A percentile compares a stretch with the other conserved stretches of the same genome.
Evolutionary conservation across 2,113 vertebrate genomes (phyloP).

Genomic region (Pollimyrus isidori): DNA sequence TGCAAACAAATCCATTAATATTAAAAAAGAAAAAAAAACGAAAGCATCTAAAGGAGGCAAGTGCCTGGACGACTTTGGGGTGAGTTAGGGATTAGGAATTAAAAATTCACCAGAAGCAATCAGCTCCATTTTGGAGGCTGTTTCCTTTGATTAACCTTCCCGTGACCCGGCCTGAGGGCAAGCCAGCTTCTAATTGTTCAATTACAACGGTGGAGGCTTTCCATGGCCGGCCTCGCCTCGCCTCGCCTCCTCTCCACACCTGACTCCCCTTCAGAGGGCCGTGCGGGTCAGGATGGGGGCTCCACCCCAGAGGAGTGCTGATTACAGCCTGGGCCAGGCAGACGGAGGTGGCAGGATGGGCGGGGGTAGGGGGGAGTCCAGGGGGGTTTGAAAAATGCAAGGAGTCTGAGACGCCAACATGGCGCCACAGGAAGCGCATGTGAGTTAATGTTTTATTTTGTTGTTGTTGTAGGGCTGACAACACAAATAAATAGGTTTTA

Average conservation of each 20-base stretch:
- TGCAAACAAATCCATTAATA: background rate
- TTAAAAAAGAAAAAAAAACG: background rate
- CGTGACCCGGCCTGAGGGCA: conserved; percentile 53
- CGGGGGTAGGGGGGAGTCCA: background rate
- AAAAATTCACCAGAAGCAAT: conserved; percentile 54
- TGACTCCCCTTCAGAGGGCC: conserved; percentile 23
- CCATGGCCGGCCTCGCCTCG: conserved; percentile 7
- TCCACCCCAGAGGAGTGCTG: background rate
- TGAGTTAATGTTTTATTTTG: background rate
- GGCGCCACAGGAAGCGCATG: background rate
- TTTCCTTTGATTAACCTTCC: conserved; percentile 69
- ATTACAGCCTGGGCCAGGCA: conserved; percentile 3
- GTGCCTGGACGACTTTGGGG: background rate
- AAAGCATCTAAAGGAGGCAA: background rate
- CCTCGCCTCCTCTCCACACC: conserved; percentile 29
- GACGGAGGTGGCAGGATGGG: background rate
- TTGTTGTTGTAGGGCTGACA: background rate
- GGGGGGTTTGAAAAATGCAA: background rate
- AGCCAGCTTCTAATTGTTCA: conserved; percentile 40
- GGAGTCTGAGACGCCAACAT: background rate
- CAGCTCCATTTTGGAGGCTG: conserved; percentile 54
- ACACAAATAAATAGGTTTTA: background rate
- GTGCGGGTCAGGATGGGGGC: background rate
- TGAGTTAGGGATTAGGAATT: conserved; percentile 43
- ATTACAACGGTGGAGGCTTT: conserved; percentile 30